These are phyloP conservation scores for Cheilosia scutellata DNA, from an alignment of 2,888 invertebrate genomes.

Conservation along the genomic window DNA sequence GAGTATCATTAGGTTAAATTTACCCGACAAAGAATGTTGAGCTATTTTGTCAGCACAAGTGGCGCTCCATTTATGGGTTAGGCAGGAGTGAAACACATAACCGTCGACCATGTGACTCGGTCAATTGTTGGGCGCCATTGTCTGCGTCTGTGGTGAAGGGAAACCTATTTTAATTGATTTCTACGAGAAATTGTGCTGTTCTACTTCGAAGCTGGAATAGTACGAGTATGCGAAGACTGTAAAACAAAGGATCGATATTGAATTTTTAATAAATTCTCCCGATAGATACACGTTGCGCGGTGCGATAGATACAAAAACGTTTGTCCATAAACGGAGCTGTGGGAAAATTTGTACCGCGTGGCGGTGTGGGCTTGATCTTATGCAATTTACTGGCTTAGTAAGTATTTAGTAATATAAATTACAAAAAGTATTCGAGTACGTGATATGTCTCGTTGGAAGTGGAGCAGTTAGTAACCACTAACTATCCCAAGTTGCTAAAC, in stretches of 20 bases:
- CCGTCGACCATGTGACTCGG: background rate
- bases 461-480: conserved; percentile 11
- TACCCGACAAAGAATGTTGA: conserved; percentile 39
- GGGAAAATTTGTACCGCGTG: conserved; percentile 34
- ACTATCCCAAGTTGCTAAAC: conserved; percentile 13
- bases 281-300: conserved; percentile 21
- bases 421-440: background rate
- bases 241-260: conserved; percentile 26
- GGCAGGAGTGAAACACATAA: conserved; percentile 16
- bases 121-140: conserved; percentile 47
- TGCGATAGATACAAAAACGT: conserved; percentile 1
- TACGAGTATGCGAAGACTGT: background rate
- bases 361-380: conserved; percentile 39
- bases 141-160: conserved; percentile 33
- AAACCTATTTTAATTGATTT: conserved; percentile 39
- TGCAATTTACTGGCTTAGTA: conserved; percentile 18
- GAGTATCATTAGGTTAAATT: conserved; percentile 46
- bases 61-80: conserved; percentile 64
- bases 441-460: conserved; percentile 28
- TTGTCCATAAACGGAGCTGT: conserved; percentile 39
- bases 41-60: conserved; percentile 38
- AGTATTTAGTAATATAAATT: conserved; percentile 25
- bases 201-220: conserved; percentile 1
- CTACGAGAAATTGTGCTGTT: conserved; percentile 27
- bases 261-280: conserved; percentile 37